These are phyloP conservation scores for Potamarius usumacintae DNA, from an alignment of 2,113 vertebrate species.

Conservation along the genomic window DNA sequence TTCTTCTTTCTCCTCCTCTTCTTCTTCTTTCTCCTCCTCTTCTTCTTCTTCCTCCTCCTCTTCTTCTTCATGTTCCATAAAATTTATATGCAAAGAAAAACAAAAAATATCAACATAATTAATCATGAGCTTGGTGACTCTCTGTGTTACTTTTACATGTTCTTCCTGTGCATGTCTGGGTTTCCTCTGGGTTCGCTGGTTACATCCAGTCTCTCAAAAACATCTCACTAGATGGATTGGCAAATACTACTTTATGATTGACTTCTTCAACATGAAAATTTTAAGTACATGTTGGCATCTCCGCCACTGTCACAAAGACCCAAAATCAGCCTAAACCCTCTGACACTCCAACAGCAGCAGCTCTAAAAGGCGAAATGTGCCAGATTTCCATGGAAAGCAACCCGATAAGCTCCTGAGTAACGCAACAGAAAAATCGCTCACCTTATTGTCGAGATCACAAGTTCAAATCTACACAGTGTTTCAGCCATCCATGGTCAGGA, in stretches of 20 bases:
- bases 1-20: background rate
- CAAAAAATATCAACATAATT: background rate
- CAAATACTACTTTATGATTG: background rate
- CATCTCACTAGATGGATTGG: background rate
- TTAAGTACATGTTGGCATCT: background rate
- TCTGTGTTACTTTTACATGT: background rate
- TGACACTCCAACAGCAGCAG: background rate
- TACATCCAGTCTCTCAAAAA: background rate
- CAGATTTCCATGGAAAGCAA: background rate
- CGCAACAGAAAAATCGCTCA: too few species aligned
- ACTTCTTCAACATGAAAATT: background rate
- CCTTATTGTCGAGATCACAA: too few species aligned
- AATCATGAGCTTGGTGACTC: background rate
- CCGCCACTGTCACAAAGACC: background rate
- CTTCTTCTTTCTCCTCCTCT: too few species aligned
- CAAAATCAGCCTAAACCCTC: background rate
- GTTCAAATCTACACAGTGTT: too few species aligned
- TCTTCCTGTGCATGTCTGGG: background rate
- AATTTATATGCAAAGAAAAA: background rate
- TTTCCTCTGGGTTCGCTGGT: background rate
- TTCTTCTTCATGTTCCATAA: background rate
- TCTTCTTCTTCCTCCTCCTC: too few species aligned
- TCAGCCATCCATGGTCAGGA: too few species aligned
- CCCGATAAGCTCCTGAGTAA: too few species aligned
- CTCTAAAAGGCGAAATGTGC: background rate